Evolutionary conservation across 2,888 invertebrate genomes (phyloP).

Genomic region (Athalia cordata): DNA sequence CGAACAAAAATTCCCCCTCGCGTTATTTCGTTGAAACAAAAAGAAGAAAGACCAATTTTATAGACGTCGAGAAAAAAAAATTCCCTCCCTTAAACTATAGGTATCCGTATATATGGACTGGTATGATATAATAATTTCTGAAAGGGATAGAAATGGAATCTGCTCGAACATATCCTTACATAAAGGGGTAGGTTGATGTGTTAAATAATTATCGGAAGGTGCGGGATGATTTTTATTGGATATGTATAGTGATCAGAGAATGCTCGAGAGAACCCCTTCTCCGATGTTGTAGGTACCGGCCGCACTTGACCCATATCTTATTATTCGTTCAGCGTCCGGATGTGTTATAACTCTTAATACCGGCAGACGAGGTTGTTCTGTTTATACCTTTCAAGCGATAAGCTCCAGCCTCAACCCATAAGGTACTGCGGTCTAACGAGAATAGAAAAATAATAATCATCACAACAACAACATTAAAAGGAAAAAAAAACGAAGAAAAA

Average conservation of each 20-base stretch:
- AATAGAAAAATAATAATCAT: too few species aligned
- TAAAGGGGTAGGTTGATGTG: not conserved
- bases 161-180: not conserved
- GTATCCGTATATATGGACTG: not conserved
- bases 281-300: slow-evolving; percentile 61
- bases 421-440: not conserved
- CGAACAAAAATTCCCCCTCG: not conserved
- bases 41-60: not conserved
- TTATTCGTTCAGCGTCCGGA: slow-evolving; percentile 71
- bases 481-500: not conserved
- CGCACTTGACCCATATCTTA: slow-evolving; percentile 73
- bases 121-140: not conserved
- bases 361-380: slow-evolving; percentile 44
- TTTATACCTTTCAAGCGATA: slow-evolving; percentile 30
- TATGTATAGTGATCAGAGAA: slow-evolving; percentile 28
- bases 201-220: not conserved
- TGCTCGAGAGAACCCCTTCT: slow-evolving; percentile 49
- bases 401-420: slow-evolving; percentile 12
- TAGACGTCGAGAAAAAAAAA: not conserved
- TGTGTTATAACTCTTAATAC: slow-evolving; percentile 57
- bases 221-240: slow-evolving; percentile 17
- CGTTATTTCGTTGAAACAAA: not conserved
- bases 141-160: not conserved
- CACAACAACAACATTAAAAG: too few species aligned
- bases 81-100: not conserved